Base-by-base conservation (phyloP, 1,140 invertebrate genomes). In the Diuraphis noxia region DNA sequence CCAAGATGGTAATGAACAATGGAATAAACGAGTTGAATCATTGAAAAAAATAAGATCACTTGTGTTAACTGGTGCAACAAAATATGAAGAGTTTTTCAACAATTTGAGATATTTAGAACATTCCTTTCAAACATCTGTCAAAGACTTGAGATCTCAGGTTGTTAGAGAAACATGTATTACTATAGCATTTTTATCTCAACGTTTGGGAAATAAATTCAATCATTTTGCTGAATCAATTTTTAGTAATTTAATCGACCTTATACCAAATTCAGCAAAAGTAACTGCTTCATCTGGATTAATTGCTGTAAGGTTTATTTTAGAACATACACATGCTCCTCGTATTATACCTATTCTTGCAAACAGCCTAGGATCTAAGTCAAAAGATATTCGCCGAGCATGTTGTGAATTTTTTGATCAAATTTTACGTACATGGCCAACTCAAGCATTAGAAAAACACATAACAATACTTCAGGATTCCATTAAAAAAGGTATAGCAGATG, bases 261-360 rank as follows among this genome's bases (percentile, higher is more conserved):
- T 99, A 94, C 98, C 97, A 93, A 99, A 99, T 94, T 98, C 97
- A 93, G 98, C 98, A 92, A 99, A 99, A 95, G 96, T 97, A 93
- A 98, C 99, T 94, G 97, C 98, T 19, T 97, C 98, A 21, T 97
- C 98, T 21, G 98, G 97, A 52, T 95, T 96, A 23, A 96, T 98
- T 84, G 96, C 97, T 79, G 96, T 99, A 43, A 95, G 96, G 30
- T 99, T 99, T 94, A 97, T 99, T 40, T 96, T 99, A 84, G 96
- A 96, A 93, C 95, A 98, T 94, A 98, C 97, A 38, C 97, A 98
- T 93, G 96, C 96, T 93, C 95, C 96, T 56, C 95, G 98, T 92
- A 95, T 99, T 56, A 96, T 99, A 92, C 98, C 98, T 85, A 96
- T 98, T 92, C 96, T 99, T n/a, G 96, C 96, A 4, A 95, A 95